Evolutionary conservation across 1,140 invertebrate genomes (phyloP), one percentile per base, ranked within the genome.

Genomic region (Tetramorium simillimum): DNA sequence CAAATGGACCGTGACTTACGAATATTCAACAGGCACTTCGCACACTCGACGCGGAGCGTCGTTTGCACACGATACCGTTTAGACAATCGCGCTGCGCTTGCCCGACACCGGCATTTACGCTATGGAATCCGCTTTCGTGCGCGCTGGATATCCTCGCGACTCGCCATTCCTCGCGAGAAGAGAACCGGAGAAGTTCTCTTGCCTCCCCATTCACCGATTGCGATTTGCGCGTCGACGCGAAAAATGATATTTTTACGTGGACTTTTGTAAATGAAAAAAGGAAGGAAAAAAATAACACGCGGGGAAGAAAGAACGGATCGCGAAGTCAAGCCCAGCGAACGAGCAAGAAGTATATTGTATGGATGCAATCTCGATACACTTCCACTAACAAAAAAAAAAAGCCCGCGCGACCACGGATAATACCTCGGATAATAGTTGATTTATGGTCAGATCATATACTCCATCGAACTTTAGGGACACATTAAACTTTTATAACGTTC

Each of bases 401-500:
- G 14, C 18, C 28, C 53, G n/a, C 37, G 87, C 51, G 72, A 90
- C 24, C 73, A 53, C 53, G 63, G 77, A 87, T 87, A 87, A 90
- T 86, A 86, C 84, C 60, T 63, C 51, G 77, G 67, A 82, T 87
- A 63, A 81, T 65, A 86, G 21, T 86, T 93, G 92, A 94, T 94
- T 94, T 93, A 94, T 93, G 92, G 91, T 89, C 89, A 86, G 90
- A 93, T 92, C 90, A 90, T 86, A 89, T 91, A 90, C 91, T 90
- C 91, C 91, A 93, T 94, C 90, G 91, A 93, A 93, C 92, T 93
- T 92, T 85, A 90, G 89, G 90, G 92, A 93, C 89, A 88, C 90
- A 90, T 93, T 92, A 92, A 93, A 94, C 89, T 94, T 94, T 93
- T 91, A 92, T 91, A 91, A 92, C 88, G 85, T 93, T 43, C 82